Conservation (phyloP, 1,140 invertebrate species). For the Heliconius himera region DNA sequence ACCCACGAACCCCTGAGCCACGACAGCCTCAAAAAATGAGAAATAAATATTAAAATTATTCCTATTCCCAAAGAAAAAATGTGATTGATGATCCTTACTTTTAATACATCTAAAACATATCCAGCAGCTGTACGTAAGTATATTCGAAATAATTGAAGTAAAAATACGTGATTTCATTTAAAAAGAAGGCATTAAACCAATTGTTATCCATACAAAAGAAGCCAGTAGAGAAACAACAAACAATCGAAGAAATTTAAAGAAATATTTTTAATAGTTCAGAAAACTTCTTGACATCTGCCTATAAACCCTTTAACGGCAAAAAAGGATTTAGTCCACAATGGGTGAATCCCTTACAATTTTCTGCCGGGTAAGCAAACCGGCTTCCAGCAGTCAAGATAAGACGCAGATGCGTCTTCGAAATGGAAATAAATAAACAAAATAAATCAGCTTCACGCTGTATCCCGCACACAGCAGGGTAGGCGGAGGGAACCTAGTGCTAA, state of each 20-base stretch:
- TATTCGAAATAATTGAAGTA: slow-evolving; percentile 1
- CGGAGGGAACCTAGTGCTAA: no score
- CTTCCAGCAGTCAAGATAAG: slow-evolving; percentile 21
- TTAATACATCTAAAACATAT: neutral
- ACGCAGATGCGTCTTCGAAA: slow-evolving; percentile 8
- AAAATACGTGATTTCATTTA: slow-evolving; percentile 47
- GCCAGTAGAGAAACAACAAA: slow-evolving; percentile 45
- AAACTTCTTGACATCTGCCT: slow-evolving; percentile 61
- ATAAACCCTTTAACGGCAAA: slow-evolving; percentile 57
- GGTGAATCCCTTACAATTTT: slow-evolving; percentile 51
- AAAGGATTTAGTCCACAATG: slow-evolving; percentile 55
- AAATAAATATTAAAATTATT: no score
- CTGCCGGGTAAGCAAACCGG: slow-evolving; percentile 37
- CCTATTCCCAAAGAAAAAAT: neutral
- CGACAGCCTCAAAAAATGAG: no score
- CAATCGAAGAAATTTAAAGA: slow-evolving; percentile 44
- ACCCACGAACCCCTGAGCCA: no score
- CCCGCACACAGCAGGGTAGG: no score
- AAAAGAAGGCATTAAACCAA: slow-evolving; percentile 46
- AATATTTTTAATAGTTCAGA: slow-evolving; percentile 56
- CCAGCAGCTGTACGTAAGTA: neutral
- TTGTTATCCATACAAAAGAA: slow-evolving; percentile 44
- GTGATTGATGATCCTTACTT: neutral
- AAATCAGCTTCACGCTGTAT: no score
- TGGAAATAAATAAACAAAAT: no score